These are phyloP conservation scores for Maniola hyperantus DNA, from an alignment of 2,888 invertebrate genomes.

Conservation along the genomic window DNA sequence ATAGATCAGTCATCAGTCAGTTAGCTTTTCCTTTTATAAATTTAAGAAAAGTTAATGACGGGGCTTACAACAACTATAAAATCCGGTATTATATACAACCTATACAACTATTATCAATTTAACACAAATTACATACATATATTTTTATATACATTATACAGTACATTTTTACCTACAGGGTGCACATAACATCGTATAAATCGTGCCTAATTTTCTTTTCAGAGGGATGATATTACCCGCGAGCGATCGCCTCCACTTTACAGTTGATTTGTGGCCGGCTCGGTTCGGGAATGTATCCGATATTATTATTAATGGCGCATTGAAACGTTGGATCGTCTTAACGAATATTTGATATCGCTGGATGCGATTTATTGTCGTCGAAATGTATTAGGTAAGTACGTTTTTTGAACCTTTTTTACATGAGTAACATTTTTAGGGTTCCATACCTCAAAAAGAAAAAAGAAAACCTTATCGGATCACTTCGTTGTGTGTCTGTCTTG, in stretches of 20 bases:
- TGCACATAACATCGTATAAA: conserved; percentile 14
- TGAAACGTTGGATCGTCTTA: conserved; percentile 62
- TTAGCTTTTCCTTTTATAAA: no score
- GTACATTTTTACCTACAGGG: not conserved
- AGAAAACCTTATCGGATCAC: no score
- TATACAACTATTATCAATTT: no score
- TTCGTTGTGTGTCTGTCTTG: no score
- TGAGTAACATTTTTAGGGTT: not conserved
- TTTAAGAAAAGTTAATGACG: no score
- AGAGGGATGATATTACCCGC: conserved; percentile 28
- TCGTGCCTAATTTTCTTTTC: conserved; percentile 33
- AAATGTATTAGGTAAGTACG: conserved; percentile 1
- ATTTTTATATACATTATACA: not conserved
- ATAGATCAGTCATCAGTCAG: no score
- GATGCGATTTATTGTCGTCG: conserved; percentile 54
- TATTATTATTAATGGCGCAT: conserved; percentile 72
- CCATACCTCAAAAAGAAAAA: no score
- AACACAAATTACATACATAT: no score
- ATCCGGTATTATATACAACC: no score
- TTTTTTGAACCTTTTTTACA: conserved; percentile 6
- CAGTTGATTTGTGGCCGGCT: conserved; percentile 45
- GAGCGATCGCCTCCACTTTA: conserved; percentile 36
- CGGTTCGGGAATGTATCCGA: conserved; percentile 58
- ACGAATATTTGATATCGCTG: conserved; percentile 76
- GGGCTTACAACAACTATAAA: no score